A percentile compares a stretch with the other conserved stretches of the same genome.
Conservation (phyloP, 2,797 vertebrate genomes). For the Mormyrops attenuatus region DNA sequence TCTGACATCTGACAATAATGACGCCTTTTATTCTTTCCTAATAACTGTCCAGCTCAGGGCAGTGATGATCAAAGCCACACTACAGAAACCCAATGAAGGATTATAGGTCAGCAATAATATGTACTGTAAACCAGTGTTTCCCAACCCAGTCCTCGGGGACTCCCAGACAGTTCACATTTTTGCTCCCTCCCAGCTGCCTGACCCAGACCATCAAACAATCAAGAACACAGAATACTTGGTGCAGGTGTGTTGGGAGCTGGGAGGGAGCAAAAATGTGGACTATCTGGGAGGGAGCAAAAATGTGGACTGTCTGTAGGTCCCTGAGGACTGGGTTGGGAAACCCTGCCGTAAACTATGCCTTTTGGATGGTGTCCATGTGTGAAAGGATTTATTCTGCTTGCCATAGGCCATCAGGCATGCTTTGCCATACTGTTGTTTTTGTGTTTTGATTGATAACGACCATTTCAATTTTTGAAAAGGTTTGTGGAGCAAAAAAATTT, state of each 20-base stretch:
- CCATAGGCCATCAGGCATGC: not conserved
- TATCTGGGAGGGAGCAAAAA: not conserved
- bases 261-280: not conserved
- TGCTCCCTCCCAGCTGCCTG: not conserved
- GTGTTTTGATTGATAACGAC: not conserved
- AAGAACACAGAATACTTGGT: not conserved
- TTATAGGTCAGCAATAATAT: not conserved
- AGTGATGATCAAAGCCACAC: not conserved
- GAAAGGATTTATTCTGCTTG: not conserved
- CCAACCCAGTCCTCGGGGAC: not conserved
- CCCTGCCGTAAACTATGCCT: not conserved
- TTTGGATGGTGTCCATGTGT: not conserved
- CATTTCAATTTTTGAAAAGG: not conserved
- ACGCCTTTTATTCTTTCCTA: not conserved
- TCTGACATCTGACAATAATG: not conserved
- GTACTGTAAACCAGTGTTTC: not conserved
- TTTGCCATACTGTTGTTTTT: not conserved
- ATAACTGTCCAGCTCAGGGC: not conserved
- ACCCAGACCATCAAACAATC: not conserved
- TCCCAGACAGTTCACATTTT: not conserved
- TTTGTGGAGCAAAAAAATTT: not conserved
- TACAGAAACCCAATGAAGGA: not conserved
- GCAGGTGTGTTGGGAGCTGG: not conserved
- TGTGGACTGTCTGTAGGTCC: not conserved
- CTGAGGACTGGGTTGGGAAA: not conserved